Base-by-base conservation (phyloP, 2,888 invertebrate genomes). In the Clusia tigrina region DNA sequence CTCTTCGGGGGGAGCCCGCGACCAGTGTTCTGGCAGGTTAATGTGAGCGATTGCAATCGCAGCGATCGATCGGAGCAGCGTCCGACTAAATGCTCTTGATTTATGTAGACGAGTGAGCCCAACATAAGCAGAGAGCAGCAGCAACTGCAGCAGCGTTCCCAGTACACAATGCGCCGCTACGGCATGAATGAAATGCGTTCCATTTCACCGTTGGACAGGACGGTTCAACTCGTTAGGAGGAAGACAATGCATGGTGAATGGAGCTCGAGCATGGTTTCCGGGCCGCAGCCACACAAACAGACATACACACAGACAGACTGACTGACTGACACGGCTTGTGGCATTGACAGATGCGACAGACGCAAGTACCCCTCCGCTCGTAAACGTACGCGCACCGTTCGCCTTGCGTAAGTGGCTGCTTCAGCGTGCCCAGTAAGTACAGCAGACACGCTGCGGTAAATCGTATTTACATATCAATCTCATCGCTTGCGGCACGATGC, bases 391-490 rank as follows among this genome's bases (percentile, higher is more conserved):
- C n/a, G n/a, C n/a, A n/a, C n/a, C n/a, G n/a, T n/a, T n/a, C n/a
- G n/a, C n/a, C n/a, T n/a, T n/a, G n/a, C n/a, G n/a, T n/a, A n/a
- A n/a, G n/a, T n/a, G n/a, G n/a, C n/a, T n/a, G n/a, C n/a, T n/a
- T n/a, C n/a, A n/a, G n/a, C n/a, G n/a, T n/a, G n/a, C 6, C 52
- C 52, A n/a, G n/a, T n/a, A n/a, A n/a, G n/a, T n/a, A 20, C n/a
- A 18, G 55, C 18, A 58, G 54, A 54, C 60, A 54, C 51, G 51
- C 25, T 61, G 63, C 54, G 60, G 54, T 68, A 61, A 76, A 76
- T 74, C 74, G 74, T 72, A 79, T 78, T 78, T 78, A 79, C 78
- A 79, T 78, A 78, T 78, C 79, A 78, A 79, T 78, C 70, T 66
- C 65, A 55, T 60, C 55, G 67, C 48, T 20, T n/a, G n/a, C n/a